Evolutionary conservation across 2,797 vertebrate genomes (phyloP).

Genomic region (Lerista edwardsae): DNA sequence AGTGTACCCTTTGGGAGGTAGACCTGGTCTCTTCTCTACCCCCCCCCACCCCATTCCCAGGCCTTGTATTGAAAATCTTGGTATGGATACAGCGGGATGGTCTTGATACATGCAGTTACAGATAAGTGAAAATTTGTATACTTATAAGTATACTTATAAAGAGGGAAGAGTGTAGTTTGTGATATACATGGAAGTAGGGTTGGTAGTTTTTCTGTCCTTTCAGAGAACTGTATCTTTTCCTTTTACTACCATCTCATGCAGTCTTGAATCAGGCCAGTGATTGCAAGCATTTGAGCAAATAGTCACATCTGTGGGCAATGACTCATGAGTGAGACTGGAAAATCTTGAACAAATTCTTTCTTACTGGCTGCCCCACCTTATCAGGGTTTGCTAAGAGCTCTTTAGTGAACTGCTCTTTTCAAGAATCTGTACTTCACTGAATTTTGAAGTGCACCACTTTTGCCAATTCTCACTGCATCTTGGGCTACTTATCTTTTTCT

Average conservation of each 20-base stretch:
- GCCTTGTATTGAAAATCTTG: no score
- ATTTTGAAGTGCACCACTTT: neutral
- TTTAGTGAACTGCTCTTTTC: neutral
- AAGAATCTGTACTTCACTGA: neutral
- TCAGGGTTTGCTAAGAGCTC: neutral
- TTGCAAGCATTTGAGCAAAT: neutral
- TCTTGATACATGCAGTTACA: no score
- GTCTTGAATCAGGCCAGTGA: neutral
- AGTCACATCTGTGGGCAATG: neutral
- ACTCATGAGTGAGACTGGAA: neutral
- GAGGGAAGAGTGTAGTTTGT: neutral
- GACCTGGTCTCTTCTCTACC: no score
- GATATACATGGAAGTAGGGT: neutral
- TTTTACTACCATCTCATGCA: neutral
- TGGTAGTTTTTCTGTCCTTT: neutral
- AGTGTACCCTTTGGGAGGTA: no score
- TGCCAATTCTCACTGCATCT: neutral
- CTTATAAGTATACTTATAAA: no score
- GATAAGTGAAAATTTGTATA: no score
- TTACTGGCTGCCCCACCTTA: neutral
- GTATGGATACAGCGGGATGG: no score
- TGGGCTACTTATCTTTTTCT: neutral
- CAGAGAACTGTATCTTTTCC: no score
- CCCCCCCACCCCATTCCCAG: no score
- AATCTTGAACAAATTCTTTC: neutral